Evolutionary conservation across 2,797 vertebrate species (phyloP).

Genomic region (Enteromius mattozi): DNA sequence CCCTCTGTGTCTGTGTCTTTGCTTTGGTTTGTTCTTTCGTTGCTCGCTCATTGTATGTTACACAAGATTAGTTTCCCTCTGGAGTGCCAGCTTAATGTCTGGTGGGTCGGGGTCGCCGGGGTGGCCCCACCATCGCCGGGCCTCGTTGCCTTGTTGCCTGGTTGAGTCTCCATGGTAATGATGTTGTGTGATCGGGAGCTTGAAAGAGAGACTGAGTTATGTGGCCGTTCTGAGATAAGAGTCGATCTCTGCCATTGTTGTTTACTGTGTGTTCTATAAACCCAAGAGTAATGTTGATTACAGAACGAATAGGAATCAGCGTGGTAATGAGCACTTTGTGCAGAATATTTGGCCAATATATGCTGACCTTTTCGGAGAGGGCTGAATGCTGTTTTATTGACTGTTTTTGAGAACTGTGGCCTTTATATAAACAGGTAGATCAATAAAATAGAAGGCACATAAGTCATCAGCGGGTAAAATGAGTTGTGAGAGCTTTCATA

Average conservation of each 20-base stretch:
- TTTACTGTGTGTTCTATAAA: constrained; percentile 34
- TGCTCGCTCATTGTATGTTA: constrained; percentile 52
- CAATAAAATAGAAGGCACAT: constrained; percentile 17
- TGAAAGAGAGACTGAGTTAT: constrained; percentile 26
- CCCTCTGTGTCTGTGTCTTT: constrained; percentile 62
- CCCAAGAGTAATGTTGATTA: constrained; percentile 28
- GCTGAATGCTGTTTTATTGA: constrained; percentile 21
- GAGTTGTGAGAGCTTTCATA: neutral
- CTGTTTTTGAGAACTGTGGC: neutral
- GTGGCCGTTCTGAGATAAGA: constrained; percentile 20
- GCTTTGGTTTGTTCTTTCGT: constrained; percentile 66
- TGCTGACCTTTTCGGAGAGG: constrained; percentile 18
- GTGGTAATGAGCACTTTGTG: constrained; percentile 33
- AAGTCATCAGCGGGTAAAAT: constrained; percentile 9
- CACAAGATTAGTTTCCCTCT: constrained; percentile 62
- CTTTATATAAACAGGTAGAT: constrained; percentile 10
- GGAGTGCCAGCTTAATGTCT: constrained; percentile 55
- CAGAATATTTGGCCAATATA: constrained; percentile 6
- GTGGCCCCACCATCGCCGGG: constrained; percentile 9
- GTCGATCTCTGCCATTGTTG: constrained; percentile 35
- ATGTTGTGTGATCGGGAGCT: neutral
- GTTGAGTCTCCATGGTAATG: constrained; percentile 60
- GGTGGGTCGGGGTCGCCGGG: constrained; percentile 35
- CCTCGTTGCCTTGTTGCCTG: constrained; percentile 34
- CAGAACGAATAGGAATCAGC: constrained; percentile 40